A percentile compares a stretch with the other conserved stretches of the same genome.
Evolutionary conservation across 30 jellyfish, hydroid and myxozoan species (phyloP).

Genomic region (Pelagia noctiluca): DNA sequence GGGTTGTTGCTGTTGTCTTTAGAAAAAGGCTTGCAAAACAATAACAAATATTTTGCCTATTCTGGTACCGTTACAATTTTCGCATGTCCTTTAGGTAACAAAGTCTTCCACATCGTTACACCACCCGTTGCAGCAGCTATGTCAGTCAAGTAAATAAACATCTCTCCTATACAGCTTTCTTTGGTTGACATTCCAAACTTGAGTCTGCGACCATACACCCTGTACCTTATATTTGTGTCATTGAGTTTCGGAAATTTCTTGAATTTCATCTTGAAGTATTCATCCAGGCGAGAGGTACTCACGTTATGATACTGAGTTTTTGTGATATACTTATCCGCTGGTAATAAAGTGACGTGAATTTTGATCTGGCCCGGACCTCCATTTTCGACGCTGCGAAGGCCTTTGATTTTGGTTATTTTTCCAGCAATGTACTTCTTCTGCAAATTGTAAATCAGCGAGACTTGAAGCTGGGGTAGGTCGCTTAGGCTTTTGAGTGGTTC

Average conservation of each 20-base stretch:
- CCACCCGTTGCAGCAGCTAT: conserved; percentile 68
- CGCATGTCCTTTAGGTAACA: conserved; percentile 42
- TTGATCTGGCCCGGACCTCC: conserved; percentile 68
- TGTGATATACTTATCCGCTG: conserved; percentile 64
- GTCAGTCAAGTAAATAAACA: conserved; percentile 52
- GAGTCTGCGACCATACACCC: conserved; percentile 75
- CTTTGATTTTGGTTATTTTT: conserved; percentile 52
- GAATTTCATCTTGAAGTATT: conserved; percentile 80
- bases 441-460: conserved; percentile 49
- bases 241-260: conserved; percentile 53
- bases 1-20: too few species aligned
- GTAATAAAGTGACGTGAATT: conserved; percentile 68
- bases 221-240: conserved; percentile 45
- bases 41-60: neutral
- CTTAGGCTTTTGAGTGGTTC: too few species aligned
- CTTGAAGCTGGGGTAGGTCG: conserved; percentile 32
- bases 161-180: conserved; percentile 73
- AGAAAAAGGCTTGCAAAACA: too few species aligned
- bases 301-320: conserved; percentile 58
- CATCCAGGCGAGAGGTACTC: conserved; percentile 32
- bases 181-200: conserved; percentile 52
- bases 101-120: conserved; percentile 44
- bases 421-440: conserved; percentile 88
- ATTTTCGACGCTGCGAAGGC: conserved; percentile 21
- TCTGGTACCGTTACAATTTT: conserved; percentile 5